These are phyloP conservation scores for Theonella swinhoei DNA, from an alignment of 37 sponge, comb jelly and placozoan genomes.

Conservation along the genomic window DNA sequence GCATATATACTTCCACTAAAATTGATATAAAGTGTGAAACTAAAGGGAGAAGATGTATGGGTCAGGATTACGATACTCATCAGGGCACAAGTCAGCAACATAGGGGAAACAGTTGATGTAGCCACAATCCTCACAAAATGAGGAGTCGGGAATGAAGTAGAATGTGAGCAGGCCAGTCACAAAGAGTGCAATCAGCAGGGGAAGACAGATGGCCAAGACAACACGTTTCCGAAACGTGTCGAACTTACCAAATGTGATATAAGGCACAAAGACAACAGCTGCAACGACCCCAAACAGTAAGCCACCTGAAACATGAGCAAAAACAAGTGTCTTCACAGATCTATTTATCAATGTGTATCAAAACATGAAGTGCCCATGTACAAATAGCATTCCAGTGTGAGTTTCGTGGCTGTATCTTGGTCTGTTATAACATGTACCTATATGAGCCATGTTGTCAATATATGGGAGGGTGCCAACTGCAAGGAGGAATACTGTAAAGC, in stretches of 20 bases:
- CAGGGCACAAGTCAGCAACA: constrained; percentile 57
- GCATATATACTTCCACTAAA: too few species aligned
- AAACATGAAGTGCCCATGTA: neutral
- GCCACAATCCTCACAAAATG: constrained; percentile 84
- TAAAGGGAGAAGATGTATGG: constrained; percentile 47
- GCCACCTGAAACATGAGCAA: constrained; percentile 59
- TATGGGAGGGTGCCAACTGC: constrained; percentile 89
- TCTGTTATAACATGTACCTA: constrained; percentile 45
- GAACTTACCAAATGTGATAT: constrained; percentile 93
- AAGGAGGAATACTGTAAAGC: constrained; percentile 63
- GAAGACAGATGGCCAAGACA: constrained; percentile 76
- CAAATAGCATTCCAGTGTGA: neutral
- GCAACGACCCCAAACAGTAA: constrained; percentile 86
- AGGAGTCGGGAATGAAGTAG: constrained; percentile 78
- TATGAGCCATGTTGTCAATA: constrained; percentile 86
- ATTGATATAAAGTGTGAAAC: neutral
- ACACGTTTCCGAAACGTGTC: constrained; percentile 79
- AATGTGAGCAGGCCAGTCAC: constrained; percentile 80
- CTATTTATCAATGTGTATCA: neutral
- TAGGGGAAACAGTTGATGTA: constrained; percentile 96
- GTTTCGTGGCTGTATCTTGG: neutral
- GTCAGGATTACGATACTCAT: constrained; percentile 65
- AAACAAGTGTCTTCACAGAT: neutral
- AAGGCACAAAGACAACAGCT: constrained; percentile 94
- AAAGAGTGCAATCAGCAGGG: constrained; percentile 71